Evolutionary conservation across 2,797 vertebrate genomes (phyloP).

Genomic region (Darevskia nairensis): DNA sequence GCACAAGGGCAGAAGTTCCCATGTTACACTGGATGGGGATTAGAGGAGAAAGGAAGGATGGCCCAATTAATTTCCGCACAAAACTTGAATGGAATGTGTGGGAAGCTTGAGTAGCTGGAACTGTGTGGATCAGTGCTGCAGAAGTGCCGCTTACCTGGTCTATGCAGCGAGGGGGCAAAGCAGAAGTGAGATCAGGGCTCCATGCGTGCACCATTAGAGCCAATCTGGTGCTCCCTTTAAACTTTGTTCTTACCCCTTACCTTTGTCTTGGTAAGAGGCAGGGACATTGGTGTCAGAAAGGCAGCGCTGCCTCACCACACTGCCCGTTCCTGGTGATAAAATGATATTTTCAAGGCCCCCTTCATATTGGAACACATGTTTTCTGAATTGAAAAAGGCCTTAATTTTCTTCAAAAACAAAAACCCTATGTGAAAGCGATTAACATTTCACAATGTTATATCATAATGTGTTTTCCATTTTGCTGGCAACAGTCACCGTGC

Average conservation of each 20-base stretch:
- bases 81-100: not conserved
- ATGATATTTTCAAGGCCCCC: not conserved
- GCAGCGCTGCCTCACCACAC: no score
- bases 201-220: no score
- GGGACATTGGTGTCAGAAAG: no score
- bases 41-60: no score
- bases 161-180: no score
- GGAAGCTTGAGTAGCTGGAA: no score
- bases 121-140: no score
- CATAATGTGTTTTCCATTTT: not conserved
- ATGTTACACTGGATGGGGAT: not conserved
- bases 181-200: no score
- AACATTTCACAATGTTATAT: slow-evolving; percentile 1
- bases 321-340: not conserved
- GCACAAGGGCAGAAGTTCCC: not conserved
- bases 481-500: not conserved
- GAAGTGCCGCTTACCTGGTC: no score
- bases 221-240: no score
- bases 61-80: not conserved
- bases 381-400: not conserved
- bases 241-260: no score
- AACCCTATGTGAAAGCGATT: not conserved
- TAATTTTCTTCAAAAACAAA: not conserved
- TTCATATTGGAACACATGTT: not conserved
- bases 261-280: no score